phyloP scores from a whole-genome alignment of 2,113 vertebrate species.

The Sylvilagus bachmani region DNA sequence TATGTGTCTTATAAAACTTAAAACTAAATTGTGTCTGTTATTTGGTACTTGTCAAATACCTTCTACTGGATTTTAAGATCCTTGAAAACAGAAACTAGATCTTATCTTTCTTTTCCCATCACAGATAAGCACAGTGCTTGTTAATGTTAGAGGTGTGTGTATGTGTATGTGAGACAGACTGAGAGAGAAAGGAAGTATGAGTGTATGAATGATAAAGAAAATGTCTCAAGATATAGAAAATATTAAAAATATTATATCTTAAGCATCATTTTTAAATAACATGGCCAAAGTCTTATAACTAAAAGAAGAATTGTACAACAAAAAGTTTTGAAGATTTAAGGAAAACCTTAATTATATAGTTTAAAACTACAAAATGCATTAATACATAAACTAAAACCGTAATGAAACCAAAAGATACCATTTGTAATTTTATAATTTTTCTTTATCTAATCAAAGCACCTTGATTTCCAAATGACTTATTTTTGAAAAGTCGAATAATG shows the following conservation, averaged over 20 bases:
- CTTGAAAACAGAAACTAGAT: neutral
- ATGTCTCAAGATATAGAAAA: neutral
- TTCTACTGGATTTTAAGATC: neutral
- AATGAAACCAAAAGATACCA: neutral
- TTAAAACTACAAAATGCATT: neutral
- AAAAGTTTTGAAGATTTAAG: neutral
- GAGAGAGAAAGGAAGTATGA: too few species aligned
- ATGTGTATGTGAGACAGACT: too few species aligned
- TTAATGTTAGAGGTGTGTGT: neutral
- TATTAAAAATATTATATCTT: neutral
- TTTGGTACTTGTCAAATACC: neutral
- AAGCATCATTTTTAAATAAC: neutral
- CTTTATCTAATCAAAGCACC: neutral
- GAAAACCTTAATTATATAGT: neutral
- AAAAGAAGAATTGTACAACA: neutral
- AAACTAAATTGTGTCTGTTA: neutral
- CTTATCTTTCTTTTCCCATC: neutral
- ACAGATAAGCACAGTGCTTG: neutral
- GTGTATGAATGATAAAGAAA: neutral
- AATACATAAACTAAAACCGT: neutral
- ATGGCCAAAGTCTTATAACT: neutral
- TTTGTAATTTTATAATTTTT: conserved; percentile 1
- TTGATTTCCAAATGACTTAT: neutral
- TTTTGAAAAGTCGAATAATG: conserved; percentile 50
- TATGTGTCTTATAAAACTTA: conserved; percentile 1